Base-by-base conservation (phyloP, 2,888 invertebrate genomes). In the Sphaerophoria rueppellii region DNA sequence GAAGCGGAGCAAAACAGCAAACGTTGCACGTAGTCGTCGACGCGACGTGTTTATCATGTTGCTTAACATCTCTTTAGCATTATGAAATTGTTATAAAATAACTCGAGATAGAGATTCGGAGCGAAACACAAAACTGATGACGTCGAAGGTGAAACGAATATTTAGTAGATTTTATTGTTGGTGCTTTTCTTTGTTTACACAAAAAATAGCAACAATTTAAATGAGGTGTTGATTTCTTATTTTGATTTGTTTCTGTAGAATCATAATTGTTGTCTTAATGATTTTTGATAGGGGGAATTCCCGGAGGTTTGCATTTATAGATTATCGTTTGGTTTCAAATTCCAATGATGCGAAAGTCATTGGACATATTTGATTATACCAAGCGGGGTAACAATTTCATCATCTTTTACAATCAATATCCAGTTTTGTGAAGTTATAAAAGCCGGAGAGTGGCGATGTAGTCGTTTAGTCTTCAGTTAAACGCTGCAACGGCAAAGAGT, bases 71-170 rank as follows among this genome's bases (percentile, higher is more conserved):
- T 40, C 24, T 24, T n/a, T 2, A 37, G 16, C 14, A 40, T 54
- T 67, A 67, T 67, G 54, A 67, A 54, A 54, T 67, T 24, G 54
- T 54, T 32, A 32, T 12, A 16, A 46, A 46, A 12, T 11, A 4
- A 50, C 35, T 65, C 37, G 2, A 35, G 24, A 24, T 24, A 24
- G 24, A 24, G 35, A 16, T 46, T 48, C 4, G 32, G 5, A 63
- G 48, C 32, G 14, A 35, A 1, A 4, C 6, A 35, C 24, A 40
- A 32, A 67, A 32, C 1, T 67, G 54, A 67, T 67, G 67, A 67
- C 67, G 67, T 54, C 67, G 67, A 67, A 52, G 9, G 54, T 67
- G 54, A 32, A 40, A 54, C n/a, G n/a, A 54, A 54, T 32, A n/a
- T 14, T 4, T 35, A 63, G 35, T 48, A 14, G 9, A 16, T 58